Evolutionary conservation across 2,797 vertebrate species (phyloP).

Genomic region (Loris lydekkerianus): DNA sequence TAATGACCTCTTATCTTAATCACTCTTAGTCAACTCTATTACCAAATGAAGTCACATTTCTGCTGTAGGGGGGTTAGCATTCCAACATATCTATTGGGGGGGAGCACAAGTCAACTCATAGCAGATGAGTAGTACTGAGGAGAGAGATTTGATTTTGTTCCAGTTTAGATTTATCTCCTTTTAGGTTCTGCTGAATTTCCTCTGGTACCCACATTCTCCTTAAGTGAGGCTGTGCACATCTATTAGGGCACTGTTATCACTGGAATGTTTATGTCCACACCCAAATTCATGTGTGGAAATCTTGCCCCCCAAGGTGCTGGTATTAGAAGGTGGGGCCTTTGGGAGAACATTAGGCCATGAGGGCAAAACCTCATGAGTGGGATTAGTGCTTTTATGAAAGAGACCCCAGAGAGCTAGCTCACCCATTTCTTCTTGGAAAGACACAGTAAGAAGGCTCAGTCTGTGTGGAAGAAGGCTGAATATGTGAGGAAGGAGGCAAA

Average conservation of each 20-base stretch:
- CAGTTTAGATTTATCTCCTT: constrained; percentile 15
- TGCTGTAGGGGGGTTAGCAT: neutral
- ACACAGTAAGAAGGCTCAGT: neutral
- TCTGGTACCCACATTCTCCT: neutral
- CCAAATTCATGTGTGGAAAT: neutral
- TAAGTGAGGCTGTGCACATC: neutral
- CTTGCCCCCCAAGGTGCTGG: neutral
- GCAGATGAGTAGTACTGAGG: neutral
- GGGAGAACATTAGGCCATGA: neutral
- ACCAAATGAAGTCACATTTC: neutral
- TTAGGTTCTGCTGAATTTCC: neutral
- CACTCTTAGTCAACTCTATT: neutral
- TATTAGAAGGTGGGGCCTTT: neutral
- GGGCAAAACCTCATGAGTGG: neutral
- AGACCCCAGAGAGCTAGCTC: neutral
- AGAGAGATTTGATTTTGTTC: neutral
- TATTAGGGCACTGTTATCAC: neutral
- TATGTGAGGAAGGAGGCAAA: too few species aligned
- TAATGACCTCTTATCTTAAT: neutral
- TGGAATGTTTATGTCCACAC: neutral
- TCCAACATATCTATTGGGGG: neutral
- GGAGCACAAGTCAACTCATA: neutral
- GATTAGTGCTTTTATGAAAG: neutral
- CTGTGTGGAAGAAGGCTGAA: too few species aligned
- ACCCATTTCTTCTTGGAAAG: neutral